Conservation (phyloP, 2,888 invertebrate genomes). For the Drosophila testacea region DNA sequence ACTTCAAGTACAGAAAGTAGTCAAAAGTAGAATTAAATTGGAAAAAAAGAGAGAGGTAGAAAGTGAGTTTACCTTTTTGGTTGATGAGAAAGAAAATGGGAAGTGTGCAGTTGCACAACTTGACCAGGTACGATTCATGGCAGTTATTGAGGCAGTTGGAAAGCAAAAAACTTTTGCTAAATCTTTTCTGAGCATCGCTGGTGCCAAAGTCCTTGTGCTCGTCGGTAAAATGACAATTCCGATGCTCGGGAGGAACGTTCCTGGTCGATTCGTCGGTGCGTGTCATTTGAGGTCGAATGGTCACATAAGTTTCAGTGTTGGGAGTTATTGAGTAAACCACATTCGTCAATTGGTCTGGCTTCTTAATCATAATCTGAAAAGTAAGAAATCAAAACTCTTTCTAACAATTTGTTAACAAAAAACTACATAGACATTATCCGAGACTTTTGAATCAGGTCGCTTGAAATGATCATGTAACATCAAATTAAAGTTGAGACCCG, state of each 20-base stretch:
- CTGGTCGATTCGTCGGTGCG: conserved; percentile 72
- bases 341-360: conserved; percentile 66
- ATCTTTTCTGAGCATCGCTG: conserved; percentile 51
- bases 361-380: conserved; percentile 78
- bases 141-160: conserved; percentile 81
- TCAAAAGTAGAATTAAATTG: conserved; percentile 1
- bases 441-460: conserved; percentile 49
- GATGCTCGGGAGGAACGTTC: conserved; percentile 62
- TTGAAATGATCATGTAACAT: conserved; percentile 52
- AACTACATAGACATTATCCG: conserved; percentile 70
- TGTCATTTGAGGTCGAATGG: conserved; percentile 80
- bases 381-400: neutral
- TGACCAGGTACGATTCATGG: conserved; percentile 78
- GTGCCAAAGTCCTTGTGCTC: conserved; percentile 56
- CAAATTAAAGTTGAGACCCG: conserved; percentile 71
- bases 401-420: neutral
- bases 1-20: conserved; percentile 38
- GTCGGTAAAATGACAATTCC: conserved; percentile 79
- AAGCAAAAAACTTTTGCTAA: conserved; percentile 60
- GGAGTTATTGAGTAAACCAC: conserved; percentile 73
- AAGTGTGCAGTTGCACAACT: conserved; percentile 82
- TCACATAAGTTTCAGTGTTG: conserved; percentile 77
- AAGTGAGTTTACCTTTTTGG: conserved; percentile 55
- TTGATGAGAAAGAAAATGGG: conserved; percentile 76
- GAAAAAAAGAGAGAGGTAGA: neutral